These are phyloP conservation scores for Hoplodrina blanda DNA, from an alignment of 2,888 invertebrate genomes.

Conservation along the genomic window DNA sequence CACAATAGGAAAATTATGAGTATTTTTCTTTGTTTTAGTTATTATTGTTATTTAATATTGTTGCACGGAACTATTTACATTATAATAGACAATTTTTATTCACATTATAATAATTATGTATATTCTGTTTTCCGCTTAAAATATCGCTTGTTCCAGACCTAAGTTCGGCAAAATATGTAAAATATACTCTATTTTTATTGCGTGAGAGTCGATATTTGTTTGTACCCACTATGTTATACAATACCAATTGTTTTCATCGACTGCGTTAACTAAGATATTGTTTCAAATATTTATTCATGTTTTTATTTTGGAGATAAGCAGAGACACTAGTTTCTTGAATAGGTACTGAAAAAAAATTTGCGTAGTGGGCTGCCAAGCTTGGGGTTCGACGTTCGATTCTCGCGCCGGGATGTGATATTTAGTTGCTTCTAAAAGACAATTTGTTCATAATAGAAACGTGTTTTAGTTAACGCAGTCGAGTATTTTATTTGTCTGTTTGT, in stretches of 20 bases:
- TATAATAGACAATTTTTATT: background rate
- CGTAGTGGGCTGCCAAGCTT: background rate
- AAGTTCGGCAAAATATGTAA: slow-evolving; percentile 41
- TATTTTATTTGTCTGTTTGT: slow-evolving; percentile 37
- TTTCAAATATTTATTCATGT: slow-evolving; percentile 1
- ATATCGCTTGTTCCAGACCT: slow-evolving; percentile 35
- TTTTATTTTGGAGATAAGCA: slow-evolving; percentile 13
- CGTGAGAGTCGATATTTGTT: slow-evolving; percentile 39
- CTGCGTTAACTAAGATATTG: slow-evolving; percentile 20
- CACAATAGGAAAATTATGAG: background rate
- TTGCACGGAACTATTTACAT: slow-evolving; percentile 5
- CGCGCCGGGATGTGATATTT: background rate
- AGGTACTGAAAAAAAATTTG: background rate
- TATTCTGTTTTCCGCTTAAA: slow-evolving; percentile 3
- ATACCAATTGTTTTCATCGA: slow-evolving; percentile 26
- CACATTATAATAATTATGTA: background rate
- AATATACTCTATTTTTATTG: slow-evolving; percentile 34
- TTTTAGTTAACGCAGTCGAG: slow-evolving; percentile 18
- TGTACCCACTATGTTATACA: slow-evolving; percentile 25
- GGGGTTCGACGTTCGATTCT: background rate
- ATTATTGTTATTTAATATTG: slow-evolving; percentile 7
- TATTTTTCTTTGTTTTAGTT: slow-evolving; percentile 9
- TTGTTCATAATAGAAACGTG: background rate
- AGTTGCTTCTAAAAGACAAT: background rate
- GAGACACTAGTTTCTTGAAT: slow-evolving; percentile 2